Evolutionary conservation across 2,113 vertebrate genomes (phyloP), one percentile per base, ranked within the genome.

Genomic region (Heterochromis multidens): DNA sequence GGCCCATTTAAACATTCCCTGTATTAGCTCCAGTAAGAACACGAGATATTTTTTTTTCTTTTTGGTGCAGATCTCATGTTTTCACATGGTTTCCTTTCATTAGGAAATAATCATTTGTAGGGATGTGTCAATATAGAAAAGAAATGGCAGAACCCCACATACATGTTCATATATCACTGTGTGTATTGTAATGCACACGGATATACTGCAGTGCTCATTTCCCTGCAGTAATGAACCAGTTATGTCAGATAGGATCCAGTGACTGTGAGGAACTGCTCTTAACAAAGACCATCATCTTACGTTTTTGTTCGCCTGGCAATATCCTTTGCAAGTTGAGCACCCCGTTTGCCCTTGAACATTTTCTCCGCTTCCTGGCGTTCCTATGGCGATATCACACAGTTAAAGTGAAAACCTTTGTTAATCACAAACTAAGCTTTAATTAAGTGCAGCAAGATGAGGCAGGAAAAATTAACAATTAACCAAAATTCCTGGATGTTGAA

Each of bases 331-430:
- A 99, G 98, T 91, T 99, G 98, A 96, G 98, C 98, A 96, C 98
- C 99, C 92, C 97, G 98, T 97, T 99, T 99, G 96, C 99, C 99
- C 96, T 98, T 99, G 97, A 99, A 99, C 98, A 99, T 99, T 98
- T 98, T 99, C 97, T 99, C 98, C 91, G 99, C 98, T 96, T 99
- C 99, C 96, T 99, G 97, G 91, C 98, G 98, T 97, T 99, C 99
- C 99, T 99, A 97, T 91, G 96, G 96, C 91, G 77, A 97, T 96
- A 97, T 96, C 96, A 98, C 95, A 98, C 79, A 96, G 94, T 98
- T 97, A 97, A 97, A 96, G 90, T 79, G 92, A 95, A 94, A 56
- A 54, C 90, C 23, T 54, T 31, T 58, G 56, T 57, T 25, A 25
- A 23, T 19, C 2, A 81, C 40, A 80, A 7, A 52, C 17, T 3